Percentiles rank a stretch among this genome's conserved stretches.
These are phyloP conservation scores for Rhynchophorus ferrugineus DNA, from an alignment of 1,140 invertebrate species.

Conservation along the genomic window DNA sequence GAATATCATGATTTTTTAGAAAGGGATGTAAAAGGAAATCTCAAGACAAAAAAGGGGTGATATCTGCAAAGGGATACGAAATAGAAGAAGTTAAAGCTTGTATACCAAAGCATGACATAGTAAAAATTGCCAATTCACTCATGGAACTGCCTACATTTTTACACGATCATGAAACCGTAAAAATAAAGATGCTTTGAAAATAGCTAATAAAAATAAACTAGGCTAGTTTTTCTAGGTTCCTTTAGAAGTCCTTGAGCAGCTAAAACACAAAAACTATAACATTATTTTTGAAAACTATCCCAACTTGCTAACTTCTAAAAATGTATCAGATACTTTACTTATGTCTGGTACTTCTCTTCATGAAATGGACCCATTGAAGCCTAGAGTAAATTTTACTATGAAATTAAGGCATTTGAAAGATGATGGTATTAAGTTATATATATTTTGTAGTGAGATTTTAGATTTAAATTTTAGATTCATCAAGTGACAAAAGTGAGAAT, in stretches of 20 bases:
- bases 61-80: constrained; percentile 12
- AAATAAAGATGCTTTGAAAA: too few species aligned
- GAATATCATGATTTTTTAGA: too few species aligned
- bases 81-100: constrained; percentile 11
- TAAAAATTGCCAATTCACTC: constrained; percentile 48
- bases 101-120: constrained; percentile 6
- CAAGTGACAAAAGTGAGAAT: too few species aligned
- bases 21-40: background rate
- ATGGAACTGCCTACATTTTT: constrained; percentile 69
- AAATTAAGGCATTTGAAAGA: constrained; percentile 19
- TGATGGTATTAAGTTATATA: too few species aligned
- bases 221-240: constrained; percentile 52
- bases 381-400: constrained; percentile 18
- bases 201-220: too few species aligned
- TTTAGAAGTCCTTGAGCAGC: constrained; percentile 54
- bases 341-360: constrained; percentile 33
- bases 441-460: too few species aligned
- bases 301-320: constrained; percentile 53
- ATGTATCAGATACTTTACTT: constrained; percentile 54
- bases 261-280: constrained; percentile 59
- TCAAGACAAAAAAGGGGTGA: too few species aligned
- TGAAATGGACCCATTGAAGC: constrained; percentile 1
- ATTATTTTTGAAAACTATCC: constrained; percentile 68
- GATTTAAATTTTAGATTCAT: too few species aligned
- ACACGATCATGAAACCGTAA: constrained; percentile 57